phyloP scores from a whole-genome alignment of 2,888 invertebrate species.

The Spodoptera picta region DNA sequence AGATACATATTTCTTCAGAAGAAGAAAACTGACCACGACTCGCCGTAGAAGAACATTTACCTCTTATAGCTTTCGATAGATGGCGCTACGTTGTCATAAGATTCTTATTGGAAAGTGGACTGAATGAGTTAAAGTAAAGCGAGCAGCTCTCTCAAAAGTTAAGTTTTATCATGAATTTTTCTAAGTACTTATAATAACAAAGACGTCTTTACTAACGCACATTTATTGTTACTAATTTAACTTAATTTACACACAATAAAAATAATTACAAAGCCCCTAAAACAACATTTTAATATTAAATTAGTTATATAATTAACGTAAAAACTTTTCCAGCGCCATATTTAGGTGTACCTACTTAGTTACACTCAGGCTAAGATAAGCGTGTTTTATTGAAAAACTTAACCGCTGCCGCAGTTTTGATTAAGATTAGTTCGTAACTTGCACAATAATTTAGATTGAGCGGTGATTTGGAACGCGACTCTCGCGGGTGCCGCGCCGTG shows the following conservation, averaged over 20 bases:
- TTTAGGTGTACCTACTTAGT: slow-evolving; percentile 44
- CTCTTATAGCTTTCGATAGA: slow-evolving; percentile 13
- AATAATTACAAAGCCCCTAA: background rate
- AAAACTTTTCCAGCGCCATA: slow-evolving; percentile 39
- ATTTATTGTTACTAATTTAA: no score
- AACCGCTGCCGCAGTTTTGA: slow-evolving; percentile 68
- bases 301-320: slow-evolving; percentile 22
- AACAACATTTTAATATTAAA: no score
- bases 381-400: slow-evolving; percentile 86
- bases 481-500: slow-evolving; percentile 55
- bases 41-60: background rate
- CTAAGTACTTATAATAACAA: no score
- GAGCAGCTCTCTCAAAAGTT: no score
- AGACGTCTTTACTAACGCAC: no score
- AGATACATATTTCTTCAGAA: no score
- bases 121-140: background rate
- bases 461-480: slow-evolving; percentile 71
- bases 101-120: background rate
- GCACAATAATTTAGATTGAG: slow-evolving; percentile 85
- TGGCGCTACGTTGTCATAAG: slow-evolving; percentile 14
- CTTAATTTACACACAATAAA: background rate
- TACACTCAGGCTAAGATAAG: slow-evolving; percentile 68
- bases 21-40: no score
- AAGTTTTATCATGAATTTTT: no score
- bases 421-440: slow-evolving; percentile 84